Evolutionary conservation across 2,797 vertebrate species (phyloP).

Genomic region (Xenops minutus): DNA sequence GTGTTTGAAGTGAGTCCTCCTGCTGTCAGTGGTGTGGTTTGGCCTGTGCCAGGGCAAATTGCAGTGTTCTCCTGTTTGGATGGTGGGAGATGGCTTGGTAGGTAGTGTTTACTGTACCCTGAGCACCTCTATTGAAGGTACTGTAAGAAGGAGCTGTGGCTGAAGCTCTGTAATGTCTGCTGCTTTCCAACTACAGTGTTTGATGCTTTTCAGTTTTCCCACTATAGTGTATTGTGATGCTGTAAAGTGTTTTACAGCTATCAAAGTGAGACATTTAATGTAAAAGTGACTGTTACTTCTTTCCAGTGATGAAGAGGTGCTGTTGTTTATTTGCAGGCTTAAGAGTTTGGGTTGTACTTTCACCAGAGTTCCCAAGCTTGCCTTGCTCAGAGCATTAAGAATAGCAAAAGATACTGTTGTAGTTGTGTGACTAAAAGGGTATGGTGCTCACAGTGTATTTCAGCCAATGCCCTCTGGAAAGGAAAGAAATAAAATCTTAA

Average conservation of each 20-base stretch:
- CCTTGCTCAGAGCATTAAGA: background rate
- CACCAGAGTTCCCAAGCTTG: background rate
- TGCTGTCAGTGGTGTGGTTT: too few relatives aligned
- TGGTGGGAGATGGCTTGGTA: rapidly evolving
- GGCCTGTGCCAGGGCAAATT: too few relatives aligned
- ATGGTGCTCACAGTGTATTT: background rate
- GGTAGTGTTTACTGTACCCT: rapidly evolving
- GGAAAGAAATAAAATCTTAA: background rate
- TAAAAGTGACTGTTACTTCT: background rate
- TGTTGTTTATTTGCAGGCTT: background rate
- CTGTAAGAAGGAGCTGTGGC: background rate
- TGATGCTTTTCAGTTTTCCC: background rate
- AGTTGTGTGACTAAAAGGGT: background rate
- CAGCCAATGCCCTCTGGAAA: background rate
- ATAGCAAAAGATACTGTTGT: background rate
- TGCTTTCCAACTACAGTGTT: background rate
- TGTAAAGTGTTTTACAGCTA: background rate
- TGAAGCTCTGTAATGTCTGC: background rate
- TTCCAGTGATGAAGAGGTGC: background rate
- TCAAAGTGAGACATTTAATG: background rate
- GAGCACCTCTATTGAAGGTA: background rate
- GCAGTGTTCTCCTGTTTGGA: rapidly evolving
- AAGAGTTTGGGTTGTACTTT: too few relatives aligned
- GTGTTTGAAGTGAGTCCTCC: rapidly evolving
- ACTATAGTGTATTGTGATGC: rapidly evolving